A percentile compares a stretch with the other conserved stretches of the same genome.
Conservation (phyloP, 1,140 invertebrate species). For the Protaetia brevitarsis region DNA sequence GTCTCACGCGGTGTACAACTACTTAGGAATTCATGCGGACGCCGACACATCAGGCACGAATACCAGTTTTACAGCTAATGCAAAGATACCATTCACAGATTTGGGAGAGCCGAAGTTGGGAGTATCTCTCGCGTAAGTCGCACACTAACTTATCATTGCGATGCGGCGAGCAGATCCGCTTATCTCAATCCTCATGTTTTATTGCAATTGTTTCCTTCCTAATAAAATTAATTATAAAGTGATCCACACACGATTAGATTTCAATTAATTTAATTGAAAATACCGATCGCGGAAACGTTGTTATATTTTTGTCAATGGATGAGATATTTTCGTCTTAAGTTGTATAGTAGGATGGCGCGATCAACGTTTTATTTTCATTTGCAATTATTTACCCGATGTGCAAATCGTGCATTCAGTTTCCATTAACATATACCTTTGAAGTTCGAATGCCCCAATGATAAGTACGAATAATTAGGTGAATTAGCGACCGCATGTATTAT, state of each 20-base stretch:
- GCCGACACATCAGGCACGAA: slow-evolving; percentile 29
- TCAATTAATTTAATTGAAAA: slow-evolving; percentile 31
- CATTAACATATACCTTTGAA: too few relatives aligned
- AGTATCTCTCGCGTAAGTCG: slow-evolving; percentile 37
- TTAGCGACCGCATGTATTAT: too few relatives aligned
- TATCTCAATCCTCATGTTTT: slow-evolving; percentile 14
- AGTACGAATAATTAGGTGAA: too few relatives aligned
- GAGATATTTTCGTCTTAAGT: too few relatives aligned
- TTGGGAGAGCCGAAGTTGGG: slow-evolving; percentile 39
- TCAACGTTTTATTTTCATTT: too few relatives aligned
- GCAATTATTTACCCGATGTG: too few relatives aligned
- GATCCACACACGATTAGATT: too few relatives aligned
- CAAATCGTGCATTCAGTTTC: too few relatives aligned
- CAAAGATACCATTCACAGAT: slow-evolving; percentile 40
- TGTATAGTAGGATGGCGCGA: too few relatives aligned
- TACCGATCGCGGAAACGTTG: slow-evolving; percentile 22
- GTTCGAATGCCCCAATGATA: too few relatives aligned
- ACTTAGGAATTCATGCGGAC: slow-evolving; percentile 35
- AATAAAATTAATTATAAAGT: slow-evolving; percentile 24
- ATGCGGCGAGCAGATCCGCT: background rate
- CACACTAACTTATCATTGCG: slow-evolving; percentile 4
- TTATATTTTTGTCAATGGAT: too few relatives aligned
- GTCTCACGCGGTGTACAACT: slow-evolving; percentile 49
- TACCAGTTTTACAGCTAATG: slow-evolving; percentile 35
- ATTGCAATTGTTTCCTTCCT: slow-evolving; percentile 15